Conservation (phyloP, 1,140 invertebrate species). For the Atopsyche davidsoni region DNA sequence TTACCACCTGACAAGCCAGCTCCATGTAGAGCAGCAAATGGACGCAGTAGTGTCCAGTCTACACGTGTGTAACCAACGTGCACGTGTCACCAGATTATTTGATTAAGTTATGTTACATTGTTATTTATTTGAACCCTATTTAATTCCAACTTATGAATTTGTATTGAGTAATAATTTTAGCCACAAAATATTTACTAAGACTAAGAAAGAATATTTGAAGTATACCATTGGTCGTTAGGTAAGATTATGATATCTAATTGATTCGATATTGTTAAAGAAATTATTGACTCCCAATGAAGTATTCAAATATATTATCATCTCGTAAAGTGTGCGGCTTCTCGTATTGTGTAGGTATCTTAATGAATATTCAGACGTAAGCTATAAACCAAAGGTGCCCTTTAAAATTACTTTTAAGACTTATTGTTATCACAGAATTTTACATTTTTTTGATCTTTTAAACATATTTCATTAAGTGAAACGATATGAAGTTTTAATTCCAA, state of each 20-base stretch:
- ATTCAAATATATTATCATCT: too few species aligned
- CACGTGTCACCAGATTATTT: slow-evolving; percentile 24
- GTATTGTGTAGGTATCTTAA: slow-evolving; percentile 19
- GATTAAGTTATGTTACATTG: slow-evolving; percentile 23
- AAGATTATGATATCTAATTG: too few species aligned
- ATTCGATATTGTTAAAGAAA: too few species aligned
- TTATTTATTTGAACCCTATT: slow-evolving; percentile 28
- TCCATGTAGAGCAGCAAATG: slow-evolving; percentile 19
- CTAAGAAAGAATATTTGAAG: too few species aligned
- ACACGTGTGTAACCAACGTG: too few species aligned
- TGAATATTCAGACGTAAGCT: slow-evolving; percentile 43
- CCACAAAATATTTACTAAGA: slow-evolving; percentile 1
- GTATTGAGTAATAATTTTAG: background rate
- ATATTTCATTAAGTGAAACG: slow-evolving; percentile 10
- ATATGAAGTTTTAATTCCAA: slow-evolving; percentile 14
- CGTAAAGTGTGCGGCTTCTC: slow-evolving; percentile 18
- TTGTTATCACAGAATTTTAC: slow-evolving; percentile 21
- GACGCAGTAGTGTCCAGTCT: too few species aligned
- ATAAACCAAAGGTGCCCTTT: slow-evolving; percentile 55
- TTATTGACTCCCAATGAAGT: too few species aligned
- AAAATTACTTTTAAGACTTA: slow-evolving; percentile 36
- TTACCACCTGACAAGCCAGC: slow-evolving; percentile 50
- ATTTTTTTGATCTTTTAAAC: slow-evolving; percentile 19
- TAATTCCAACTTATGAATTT: slow-evolving; percentile 9
- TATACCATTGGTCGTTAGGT: too few species aligned